Evolutionary conservation across 2,888 invertebrate genomes (phyloP).

Genomic region (Pegoplata infirma): DNA sequence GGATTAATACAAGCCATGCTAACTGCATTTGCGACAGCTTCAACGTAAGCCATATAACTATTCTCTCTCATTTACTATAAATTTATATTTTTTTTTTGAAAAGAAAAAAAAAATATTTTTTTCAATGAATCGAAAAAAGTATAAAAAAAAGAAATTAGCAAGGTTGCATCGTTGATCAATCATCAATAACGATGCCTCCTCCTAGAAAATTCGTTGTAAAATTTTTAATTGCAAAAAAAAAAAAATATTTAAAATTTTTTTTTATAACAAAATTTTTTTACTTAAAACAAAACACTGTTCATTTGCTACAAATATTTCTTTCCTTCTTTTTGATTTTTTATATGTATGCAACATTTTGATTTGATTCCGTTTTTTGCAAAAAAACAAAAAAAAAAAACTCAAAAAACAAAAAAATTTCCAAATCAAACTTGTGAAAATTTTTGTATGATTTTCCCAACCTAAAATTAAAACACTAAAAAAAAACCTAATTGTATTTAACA

Average conservation of each 20-base stretch:
- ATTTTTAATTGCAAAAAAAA: conserved; percentile 26
- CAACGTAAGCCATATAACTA: conserved; percentile 84
- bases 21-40: conserved; percentile 93
- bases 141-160: conserved; percentile 10
- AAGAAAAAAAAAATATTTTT: conserved; percentile 7
- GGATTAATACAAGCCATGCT: conserved; percentile 89
- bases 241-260: conserved; percentile 45
- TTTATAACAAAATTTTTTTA: conserved; percentile 34
- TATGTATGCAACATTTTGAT: conserved; percentile 64
- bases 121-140: not conserved
- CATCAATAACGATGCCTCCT: conserved; percentile 45
- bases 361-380: conserved; percentile 65
- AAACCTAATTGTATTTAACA: conserved; percentile 48
- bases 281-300: conserved; percentile 51
- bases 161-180: conserved; percentile 47
- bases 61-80: conserved; percentile 43
- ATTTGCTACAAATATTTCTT: conserved; percentile 73
- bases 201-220: conserved; percentile 26
- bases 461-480: conserved; percentile 48
- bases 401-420: conserved; percentile 39
- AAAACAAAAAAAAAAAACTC: conserved; percentile 57
- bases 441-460: conserved; percentile 55
- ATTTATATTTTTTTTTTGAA: too few species aligned
- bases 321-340: conserved; percentile 71
- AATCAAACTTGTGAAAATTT: conserved; percentile 51